phyloP scores from a whole-genome alignment of 2,113 vertebrate species.

The Rhipidura dahli region DNA sequence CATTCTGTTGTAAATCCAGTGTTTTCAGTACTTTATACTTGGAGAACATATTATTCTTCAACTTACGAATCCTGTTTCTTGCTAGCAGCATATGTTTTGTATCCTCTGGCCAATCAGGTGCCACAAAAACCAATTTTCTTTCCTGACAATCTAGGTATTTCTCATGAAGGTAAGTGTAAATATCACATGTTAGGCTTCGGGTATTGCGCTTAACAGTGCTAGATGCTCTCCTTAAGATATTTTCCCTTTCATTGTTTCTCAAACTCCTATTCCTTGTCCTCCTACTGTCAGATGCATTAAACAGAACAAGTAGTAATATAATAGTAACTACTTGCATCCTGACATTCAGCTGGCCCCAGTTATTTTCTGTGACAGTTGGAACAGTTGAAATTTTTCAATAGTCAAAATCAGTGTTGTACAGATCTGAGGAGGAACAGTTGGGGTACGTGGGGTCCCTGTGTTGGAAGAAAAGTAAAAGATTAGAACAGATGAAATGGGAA shows the following conservation, averaged over 20 bases:
- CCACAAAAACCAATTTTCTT: conserved; percentile 80
- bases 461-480: conserved; percentile 44
- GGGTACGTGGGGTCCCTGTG: conserved; percentile 41
- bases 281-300: conserved; percentile 72
- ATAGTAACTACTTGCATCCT: conserved; percentile 81
- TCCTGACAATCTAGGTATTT: conserved; percentile 95
- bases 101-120: conserved; percentile 86
- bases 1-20: conserved; percentile 93
- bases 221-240: conserved; percentile 57
- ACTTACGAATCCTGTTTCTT: conserved; percentile 85
- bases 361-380: conserved; percentile 56
- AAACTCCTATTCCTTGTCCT: conserved; percentile 65
- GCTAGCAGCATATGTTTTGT: conserved; percentile 90
- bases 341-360: conserved; percentile 69
- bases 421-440: conserved; percentile 70
- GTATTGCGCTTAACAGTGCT: conserved; percentile 79
- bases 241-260: conserved; percentile 64
- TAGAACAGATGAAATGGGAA: background rate
- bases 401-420: conserved; percentile 47
- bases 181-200: conserved; percentile 77
- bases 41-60: conserved; percentile 89
- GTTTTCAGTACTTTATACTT: conserved; percentile 84
- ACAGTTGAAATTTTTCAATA: conserved; percentile 34
- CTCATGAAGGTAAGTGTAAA: conserved; percentile 84
- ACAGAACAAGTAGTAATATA: conserved; percentile 80